Percentiles rank a stretch among this genome's conserved stretches.
Conservation (phyloP, 37 sponge, comb jelly and placozoan genomes). For the Spongilla lacustris region DNA sequence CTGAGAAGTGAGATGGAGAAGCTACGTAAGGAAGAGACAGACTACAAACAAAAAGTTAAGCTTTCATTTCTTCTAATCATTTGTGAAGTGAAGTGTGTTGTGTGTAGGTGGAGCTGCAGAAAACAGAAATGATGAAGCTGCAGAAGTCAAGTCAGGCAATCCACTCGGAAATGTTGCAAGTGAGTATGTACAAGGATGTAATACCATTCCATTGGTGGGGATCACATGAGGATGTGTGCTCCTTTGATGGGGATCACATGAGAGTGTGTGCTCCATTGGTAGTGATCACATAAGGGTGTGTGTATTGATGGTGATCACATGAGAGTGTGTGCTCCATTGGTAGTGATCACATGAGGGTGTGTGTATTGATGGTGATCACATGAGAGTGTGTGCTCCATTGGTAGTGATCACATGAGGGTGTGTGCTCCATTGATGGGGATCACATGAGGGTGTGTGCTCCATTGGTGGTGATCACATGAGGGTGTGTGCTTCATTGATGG, state of each 20-base stretch:
- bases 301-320: too few species aligned
- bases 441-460: too few species aligned
- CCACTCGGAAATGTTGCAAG: slow-evolving; percentile 59
- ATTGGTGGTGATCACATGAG: too few species aligned
- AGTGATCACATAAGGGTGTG: too few species aligned
- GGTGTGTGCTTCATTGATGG: not conserved
- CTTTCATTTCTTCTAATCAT: too few species aligned
- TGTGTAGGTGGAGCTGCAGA: slow-evolving; percentile 55
- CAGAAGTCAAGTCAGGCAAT: slow-evolving; percentile 45
- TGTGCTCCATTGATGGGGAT: not conserved
- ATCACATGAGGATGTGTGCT: not conserved
- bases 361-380: too few species aligned
- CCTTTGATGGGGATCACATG: not conserved
- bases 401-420: not conserved
- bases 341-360: too few species aligned
- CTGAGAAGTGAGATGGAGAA: slow-evolving; percentile 48
- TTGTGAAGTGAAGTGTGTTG: too few species aligned
- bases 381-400: too few species aligned
- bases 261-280: not conserved
- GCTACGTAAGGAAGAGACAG: slow-evolving; percentile 59
- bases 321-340: too few species aligned
- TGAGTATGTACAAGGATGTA: not conserved
- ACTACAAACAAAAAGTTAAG: slow-evolving; percentile 58
- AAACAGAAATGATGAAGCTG: slow-evolving; percentile 39
- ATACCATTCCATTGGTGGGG: too few species aligned